Base-by-base conservation (phyloP, 2,888 invertebrate genomes). In the Ochropleura plecta region DNA sequence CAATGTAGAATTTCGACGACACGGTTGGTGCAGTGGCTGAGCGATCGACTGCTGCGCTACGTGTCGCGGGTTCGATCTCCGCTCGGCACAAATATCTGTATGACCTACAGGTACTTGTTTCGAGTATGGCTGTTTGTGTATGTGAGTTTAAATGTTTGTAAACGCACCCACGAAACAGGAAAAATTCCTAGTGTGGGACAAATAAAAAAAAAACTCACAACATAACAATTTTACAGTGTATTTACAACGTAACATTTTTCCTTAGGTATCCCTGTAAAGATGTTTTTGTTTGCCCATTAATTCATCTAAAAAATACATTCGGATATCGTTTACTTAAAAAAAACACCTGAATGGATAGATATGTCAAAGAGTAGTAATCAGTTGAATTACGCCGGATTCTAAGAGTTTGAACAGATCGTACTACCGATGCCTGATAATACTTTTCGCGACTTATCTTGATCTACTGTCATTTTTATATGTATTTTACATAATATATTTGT, bases 401-500 rank as follows among this genome's bases (percentile, higher is more conserved):
- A 18, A 18, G 57, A 40, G 30, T 51, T n/a, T 12, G n/a, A 20
- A 70, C n/a, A 40, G 12, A 62, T 62, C 60, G 44, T 46, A 20
- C 4, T 14, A 30, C 1, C 18, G 10, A 51, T 44, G 16, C 20
- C 5, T 40, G 77, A 76, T 76, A 67, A 51, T 9, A 55, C 48
- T 46, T 40, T 66, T 66, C 62, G 65, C 79, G 66, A 73, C 79
- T 78, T 18, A 53, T 73, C 63, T 57, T 6, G 20, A 55, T 49
- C 18, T 53, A 30, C 16, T 64, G 40, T 30, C 18, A 64, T 57
- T 12, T 46, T 64, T 40, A 70, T 44, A 44, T 7, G 10, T 65
- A 30, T 44, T 78, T 78, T 73, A 63, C 65, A 66, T 79, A 73
- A 79, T 42, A 59, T 40, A 59, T 40, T 16, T 6, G 3, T 68